Evolutionary conservation across 2,113 vertebrate species (phyloP).

Genomic region (Microtus oregoni): DNA sequence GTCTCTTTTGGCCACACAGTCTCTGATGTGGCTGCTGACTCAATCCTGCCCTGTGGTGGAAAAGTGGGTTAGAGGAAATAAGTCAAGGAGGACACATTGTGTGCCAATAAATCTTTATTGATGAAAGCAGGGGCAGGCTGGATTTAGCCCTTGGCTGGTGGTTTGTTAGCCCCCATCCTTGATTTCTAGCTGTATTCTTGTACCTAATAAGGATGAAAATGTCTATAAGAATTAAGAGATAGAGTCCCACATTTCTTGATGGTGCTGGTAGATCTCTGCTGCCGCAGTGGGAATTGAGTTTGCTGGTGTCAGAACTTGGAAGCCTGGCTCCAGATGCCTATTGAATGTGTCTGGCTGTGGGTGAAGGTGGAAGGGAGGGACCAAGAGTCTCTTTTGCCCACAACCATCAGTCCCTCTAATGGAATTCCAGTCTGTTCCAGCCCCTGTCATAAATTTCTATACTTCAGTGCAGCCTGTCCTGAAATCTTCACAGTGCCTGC

Average conservation of each 20-base stretch:
- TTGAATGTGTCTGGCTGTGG: rapidly evolving
- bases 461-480: background rate
- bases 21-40: background rate
- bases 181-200: background rate
- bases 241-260: background rate
- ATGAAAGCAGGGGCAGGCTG: background rate
- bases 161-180: background rate
- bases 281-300: background rate
- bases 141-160: background rate
- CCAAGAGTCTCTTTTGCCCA: background rate
- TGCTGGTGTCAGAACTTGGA: background rate
- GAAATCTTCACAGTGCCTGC: background rate
- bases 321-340: too few relatives aligned
- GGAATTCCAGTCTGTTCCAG: too few relatives aligned
- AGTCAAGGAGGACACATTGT: background rate
- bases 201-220: background rate
- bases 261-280: too few relatives aligned
- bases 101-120: slow-evolving; percentile 36
- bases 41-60: background rate
- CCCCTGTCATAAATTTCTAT: background rate
- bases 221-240: background rate
- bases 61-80: background rate
- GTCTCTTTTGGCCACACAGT: background rate
- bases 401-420: background rate
- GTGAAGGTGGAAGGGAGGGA: background rate